A percentile compares a stretch with the other conserved stretches of the same genome.
These are phyloP conservation scores for Oreocharis arfaki DNA, from an alignment of 2,113 vertebrate species.

Conservation along the genomic window DNA sequence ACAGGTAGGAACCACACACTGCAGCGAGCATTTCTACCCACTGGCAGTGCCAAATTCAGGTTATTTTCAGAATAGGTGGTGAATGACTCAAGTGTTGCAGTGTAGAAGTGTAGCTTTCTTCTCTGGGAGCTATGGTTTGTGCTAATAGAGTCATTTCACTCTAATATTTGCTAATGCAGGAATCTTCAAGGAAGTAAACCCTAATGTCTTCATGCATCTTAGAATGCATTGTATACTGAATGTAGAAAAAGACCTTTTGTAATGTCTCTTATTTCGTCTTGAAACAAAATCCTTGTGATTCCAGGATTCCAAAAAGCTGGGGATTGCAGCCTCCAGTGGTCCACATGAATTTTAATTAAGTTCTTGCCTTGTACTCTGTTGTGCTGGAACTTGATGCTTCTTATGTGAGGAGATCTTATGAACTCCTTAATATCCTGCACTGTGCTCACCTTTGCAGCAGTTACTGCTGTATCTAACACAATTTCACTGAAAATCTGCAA, in stretches of 20 bases:
- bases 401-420: background rate
- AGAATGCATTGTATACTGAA: background rate
- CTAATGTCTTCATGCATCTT: background rate
- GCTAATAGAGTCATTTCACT: background rate
- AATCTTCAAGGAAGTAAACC: background rate
- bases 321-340: background rate
- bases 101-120: background rate
- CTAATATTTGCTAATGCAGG: background rate
- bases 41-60: background rate
- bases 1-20: slow-evolving; percentile 74
- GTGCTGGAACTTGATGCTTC: background rate
- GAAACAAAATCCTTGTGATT: background rate
- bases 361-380: background rate
- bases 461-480: background rate
- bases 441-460: background rate
- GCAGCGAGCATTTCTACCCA: background rate
- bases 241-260: background rate
- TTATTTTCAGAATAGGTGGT: background rate
- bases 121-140: background rate
- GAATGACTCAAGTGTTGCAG: background rate
- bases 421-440: background rate
- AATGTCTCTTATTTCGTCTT: background rate
- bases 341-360: background rate
- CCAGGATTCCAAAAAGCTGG: background rate
- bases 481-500: background rate